Evolutionary conservation across 2,888 invertebrate species (phyloP).

Genomic region (Tetragonisca angustula): DNA sequence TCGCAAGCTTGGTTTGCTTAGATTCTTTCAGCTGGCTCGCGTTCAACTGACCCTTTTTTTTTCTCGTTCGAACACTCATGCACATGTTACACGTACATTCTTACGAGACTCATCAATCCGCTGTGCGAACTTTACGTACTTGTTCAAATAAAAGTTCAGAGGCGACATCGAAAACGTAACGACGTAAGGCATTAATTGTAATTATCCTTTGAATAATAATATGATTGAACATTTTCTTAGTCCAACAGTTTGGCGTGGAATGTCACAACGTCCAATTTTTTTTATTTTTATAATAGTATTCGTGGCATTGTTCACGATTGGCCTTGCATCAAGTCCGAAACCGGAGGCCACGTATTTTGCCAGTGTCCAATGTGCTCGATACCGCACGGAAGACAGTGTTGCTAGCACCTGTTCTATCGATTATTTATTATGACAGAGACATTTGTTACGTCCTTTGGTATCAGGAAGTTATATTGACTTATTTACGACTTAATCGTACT

Average conservation of each 20-base stretch:
- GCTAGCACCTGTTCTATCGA: constrained; percentile 37
- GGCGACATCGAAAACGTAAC: not conserved
- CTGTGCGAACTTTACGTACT: not conserved
- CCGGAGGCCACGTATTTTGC: constrained; percentile 48
- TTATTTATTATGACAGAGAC: constrained; percentile 44
- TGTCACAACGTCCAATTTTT: constrained; percentile 28
- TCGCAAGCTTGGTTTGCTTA: not conserved
- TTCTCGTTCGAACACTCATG: not conserved
- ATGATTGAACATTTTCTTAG: not conserved
- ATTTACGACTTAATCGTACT: not conserved
- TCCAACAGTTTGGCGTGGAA: constrained; percentile 26
- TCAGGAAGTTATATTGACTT: not conserved
- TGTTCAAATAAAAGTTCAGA: fast-evolving
- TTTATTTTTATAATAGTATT: constrained; percentile 51
- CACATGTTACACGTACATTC: not conserved
- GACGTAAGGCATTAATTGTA: not conserved
- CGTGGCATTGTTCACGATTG: constrained; percentile 71
- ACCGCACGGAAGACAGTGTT: constrained; percentile 43
- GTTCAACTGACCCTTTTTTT: constrained; percentile 24
- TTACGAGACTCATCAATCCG: not conserved
- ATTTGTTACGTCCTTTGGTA: constrained; percentile 17
- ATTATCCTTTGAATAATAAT: not conserved
- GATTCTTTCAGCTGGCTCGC: constrained; percentile 4
- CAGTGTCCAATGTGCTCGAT: constrained; percentile 46
- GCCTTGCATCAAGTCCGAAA: constrained; percentile 65